Evolutionary conservation across 2,888 invertebrate genomes (phyloP).

Genomic region (Netelia virgata): DNA sequence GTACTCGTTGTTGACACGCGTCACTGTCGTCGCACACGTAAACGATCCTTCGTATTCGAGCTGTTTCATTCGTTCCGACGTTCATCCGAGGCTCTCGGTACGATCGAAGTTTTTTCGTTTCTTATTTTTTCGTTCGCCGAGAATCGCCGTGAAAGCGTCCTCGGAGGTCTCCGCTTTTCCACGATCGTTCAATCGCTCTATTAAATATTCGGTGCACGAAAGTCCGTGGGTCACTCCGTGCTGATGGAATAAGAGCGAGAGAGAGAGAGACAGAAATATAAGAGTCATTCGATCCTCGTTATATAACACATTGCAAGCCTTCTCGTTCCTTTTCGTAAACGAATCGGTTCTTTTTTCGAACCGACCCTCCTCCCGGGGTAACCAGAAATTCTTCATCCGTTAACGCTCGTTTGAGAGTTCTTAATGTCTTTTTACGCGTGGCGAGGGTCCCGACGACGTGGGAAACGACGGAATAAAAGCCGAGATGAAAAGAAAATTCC

Average conservation of each 20-base stretch:
- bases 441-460: neutral
- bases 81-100: neutral
- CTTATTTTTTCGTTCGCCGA: neutral
- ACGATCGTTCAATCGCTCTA: slow-evolving; percentile 33
- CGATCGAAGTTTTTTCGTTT: neutral
- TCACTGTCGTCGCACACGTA: neutral
- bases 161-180: neutral
- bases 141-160: slow-evolving; percentile 2
- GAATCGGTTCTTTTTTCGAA: neutral
- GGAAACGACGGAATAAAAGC: neutral
- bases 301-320: slow-evolving; percentile 25
- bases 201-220: slow-evolving; percentile 52
- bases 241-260: neutral
- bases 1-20: neutral
- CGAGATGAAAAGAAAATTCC: slow-evolving; percentile 38
- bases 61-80: neutral
- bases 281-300: slow-evolving; percentile 60
- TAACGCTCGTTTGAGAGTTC: slow-evolving; percentile 53
- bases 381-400: slow-evolving; percentile 50
- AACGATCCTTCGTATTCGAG: neutral
- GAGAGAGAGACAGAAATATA: slow-evolving; percentile 1
- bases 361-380: neutral
- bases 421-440: slow-evolving; percentile 46
- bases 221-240: slow-evolving; percentile 22
- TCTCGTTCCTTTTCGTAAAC: neutral